Base-by-base conservation (phyloP, 1,140 invertebrate species). In the Drosophila quadrilineata region DNA sequence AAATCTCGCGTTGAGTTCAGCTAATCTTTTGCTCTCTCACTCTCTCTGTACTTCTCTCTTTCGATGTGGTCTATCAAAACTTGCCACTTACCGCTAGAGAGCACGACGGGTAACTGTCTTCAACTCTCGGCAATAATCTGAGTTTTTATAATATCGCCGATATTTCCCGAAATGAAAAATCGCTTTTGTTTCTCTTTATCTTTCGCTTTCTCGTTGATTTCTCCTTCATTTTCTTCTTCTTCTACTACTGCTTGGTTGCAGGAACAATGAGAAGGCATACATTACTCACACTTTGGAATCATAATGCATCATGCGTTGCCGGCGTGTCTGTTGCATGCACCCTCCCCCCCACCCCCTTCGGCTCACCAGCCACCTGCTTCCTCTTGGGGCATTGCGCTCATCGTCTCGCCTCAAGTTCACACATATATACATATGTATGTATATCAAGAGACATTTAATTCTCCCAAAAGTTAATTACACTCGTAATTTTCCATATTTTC, bases 251-350 rank as follows among this genome's bases (percentile, higher is more conserved):
- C n/a, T n/a, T n/a, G n/a, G n/a, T 16, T 22, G 35, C 0, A 46
- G 41, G n/a, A 73, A 84, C 77, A 84, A 84, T n/a, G n/a, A n/a
- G n/a, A n/a, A 84, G 77, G 31, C 72, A 9, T 2, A 21, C 49
- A 22, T 43, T 45, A 29, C 38, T 29, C 35, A 41, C 10, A 17
- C 40, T 31, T 21, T 17, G 4, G 24, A 45, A 71, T 40, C n/a
- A 50, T 60, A 71, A 56, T 70, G 77, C 69, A 73, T 76, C 77
- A 84, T 77, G 77, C 79, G 33, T 60, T 62, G 52, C 31, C 52
- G 33, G 59, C 77, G 64, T 84, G 77, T 9, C 19, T 60, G 60
- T 57, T 69, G 77, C 71, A 73, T 80, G 76, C 76, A 57, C 31
- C 53, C 62, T 56, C 53, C 36, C 17, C n/a, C 9, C 16, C 36